phyloP scores from a whole-genome alignment of 2,113 vertebrate species.

The Atherinomorus stipes region DNA sequence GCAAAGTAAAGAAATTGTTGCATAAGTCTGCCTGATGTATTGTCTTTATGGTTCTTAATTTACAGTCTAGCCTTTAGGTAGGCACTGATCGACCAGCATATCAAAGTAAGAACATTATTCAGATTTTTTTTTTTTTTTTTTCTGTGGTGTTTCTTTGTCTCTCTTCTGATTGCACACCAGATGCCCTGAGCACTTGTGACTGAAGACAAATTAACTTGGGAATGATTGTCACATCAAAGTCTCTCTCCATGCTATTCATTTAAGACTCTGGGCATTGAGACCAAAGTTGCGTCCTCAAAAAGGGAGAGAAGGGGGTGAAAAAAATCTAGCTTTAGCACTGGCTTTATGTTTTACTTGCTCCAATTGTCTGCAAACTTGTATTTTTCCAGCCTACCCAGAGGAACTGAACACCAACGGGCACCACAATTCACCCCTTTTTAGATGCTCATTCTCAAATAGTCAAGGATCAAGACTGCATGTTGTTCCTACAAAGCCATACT shows the following conservation, averaged over 20 bases:
- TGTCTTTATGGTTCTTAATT: slow-evolving; percentile 50
- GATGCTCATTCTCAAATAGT: slow-evolving; percentile 31
- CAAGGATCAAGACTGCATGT: slow-evolving; percentile 44
- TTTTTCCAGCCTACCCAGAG: slow-evolving; percentile 37
- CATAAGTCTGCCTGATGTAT: slow-evolving; percentile 28
- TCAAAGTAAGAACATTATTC: slow-evolving; percentile 62
- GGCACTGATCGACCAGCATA: slow-evolving; percentile 46
- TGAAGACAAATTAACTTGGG: slow-evolving; percentile 75
- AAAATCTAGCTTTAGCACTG: slow-evolving; percentile 25
- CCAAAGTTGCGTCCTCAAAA: slow-evolving; percentile 55
- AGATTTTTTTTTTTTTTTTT: slow-evolving; percentile 33
- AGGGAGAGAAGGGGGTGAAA: slow-evolving; percentile 7
- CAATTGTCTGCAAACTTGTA: slow-evolving; percentile 36
- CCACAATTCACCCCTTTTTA: slow-evolving; percentile 22
- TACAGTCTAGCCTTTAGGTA: slow-evolving; percentile 63
- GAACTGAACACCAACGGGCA: slow-evolving; percentile 39
- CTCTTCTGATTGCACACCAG: slow-evolving; percentile 58
- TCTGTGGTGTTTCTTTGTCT: slow-evolving; percentile 55
- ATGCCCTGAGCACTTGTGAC: slow-evolving; percentile 65
- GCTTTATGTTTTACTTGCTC: slow-evolving; percentile 42
- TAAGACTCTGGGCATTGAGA: slow-evolving; percentile 57
- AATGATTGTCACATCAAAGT: slow-evolving; percentile 74
- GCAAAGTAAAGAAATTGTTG: slow-evolving; percentile 28
- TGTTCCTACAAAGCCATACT: slow-evolving; percentile 10
- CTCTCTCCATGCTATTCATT: slow-evolving; percentile 46